phyloP scores from a whole-genome alignment of 2,797 vertebrate genomes.

The Sphenopsis melanotis region DNA sequence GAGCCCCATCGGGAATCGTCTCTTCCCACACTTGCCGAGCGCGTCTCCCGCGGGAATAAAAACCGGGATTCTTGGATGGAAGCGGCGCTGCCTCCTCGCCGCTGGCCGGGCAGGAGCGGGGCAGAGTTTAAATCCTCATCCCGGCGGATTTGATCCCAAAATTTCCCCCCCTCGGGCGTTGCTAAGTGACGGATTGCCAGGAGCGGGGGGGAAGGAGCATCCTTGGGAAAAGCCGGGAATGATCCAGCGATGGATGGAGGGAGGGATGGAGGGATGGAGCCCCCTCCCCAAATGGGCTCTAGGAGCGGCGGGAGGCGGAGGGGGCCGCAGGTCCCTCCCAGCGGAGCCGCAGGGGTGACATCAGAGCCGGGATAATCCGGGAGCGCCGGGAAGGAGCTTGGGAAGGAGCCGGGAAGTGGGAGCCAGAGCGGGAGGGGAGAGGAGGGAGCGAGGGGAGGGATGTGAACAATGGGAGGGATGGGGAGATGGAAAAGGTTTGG shows the following conservation, averaged over 20 bases:
- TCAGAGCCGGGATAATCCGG: conserved; percentile 3
- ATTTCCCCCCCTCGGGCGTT: background rate
- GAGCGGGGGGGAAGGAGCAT: background rate
- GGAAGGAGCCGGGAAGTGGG: background rate
- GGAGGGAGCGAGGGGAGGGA: background rate
- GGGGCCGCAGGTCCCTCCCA: background rate
- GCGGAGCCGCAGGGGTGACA: conserved; percentile 35
- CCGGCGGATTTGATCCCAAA: background rate
- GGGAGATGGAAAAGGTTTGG: too few species aligned
- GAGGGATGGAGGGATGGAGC: background rate
- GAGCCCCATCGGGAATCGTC: background rate
- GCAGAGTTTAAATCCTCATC: conserved; percentile 16
- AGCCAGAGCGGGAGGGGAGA: background rate
- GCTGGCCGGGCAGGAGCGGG: background rate
- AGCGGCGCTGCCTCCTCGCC: background rate
- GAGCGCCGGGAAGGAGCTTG: background rate
- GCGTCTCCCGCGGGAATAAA: background rate
- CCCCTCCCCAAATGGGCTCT: background rate
- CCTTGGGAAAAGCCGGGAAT: background rate
- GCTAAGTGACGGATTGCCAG: conserved; percentile 25
- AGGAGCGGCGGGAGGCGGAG: background rate
- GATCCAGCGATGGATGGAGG: background rate
- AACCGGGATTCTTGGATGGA: background rate
- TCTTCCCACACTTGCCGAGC: background rate
- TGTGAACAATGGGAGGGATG: background rate